phyloP scores from a whole-genome alignment of 2,113 vertebrate genomes.

The Tiliqua scincoides region DNA sequence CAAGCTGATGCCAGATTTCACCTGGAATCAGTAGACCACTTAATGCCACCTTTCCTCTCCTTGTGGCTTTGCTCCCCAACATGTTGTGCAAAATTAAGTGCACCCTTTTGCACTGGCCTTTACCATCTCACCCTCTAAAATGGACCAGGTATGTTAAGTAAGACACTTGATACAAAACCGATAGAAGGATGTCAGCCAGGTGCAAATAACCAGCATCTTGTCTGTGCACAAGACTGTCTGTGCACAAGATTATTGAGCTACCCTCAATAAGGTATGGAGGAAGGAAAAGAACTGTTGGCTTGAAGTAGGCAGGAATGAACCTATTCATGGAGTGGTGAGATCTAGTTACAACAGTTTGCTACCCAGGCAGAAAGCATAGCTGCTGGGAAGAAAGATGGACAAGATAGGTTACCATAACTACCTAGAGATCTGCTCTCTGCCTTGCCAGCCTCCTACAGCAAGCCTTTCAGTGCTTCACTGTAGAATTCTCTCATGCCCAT shows the following conservation, averaged over 20 bases:
- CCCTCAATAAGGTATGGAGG: conserved; percentile 33
- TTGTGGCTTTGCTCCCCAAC: conserved; percentile 19
- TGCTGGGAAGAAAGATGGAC: conserved; percentile 46
- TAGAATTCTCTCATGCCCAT: conserved; percentile 82
- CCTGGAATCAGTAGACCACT: not conserved
- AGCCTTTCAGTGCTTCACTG: conserved; percentile 33
- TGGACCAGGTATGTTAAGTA: conserved; percentile 27
- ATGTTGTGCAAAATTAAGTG: not conserved
- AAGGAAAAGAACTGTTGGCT: conserved; percentile 15
- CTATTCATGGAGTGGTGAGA: not conserved
- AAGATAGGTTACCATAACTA: conserved; percentile 36
- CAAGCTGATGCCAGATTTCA: not conserved
- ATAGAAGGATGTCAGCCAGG: conserved; percentile 13
- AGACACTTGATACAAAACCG: conserved; percentile 5
- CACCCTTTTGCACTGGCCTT: not conserved
- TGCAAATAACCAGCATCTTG: conserved; percentile 21
- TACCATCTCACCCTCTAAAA: conserved; percentile 27
- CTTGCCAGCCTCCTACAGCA: conserved; percentile 33
- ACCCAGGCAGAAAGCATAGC: conserved; percentile 34
- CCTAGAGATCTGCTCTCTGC: conserved; percentile 16
- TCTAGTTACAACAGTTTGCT: conserved; percentile 20
- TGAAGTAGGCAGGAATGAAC: conserved; percentile 48
- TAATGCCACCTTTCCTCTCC: not conserved
- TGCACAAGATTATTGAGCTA: not conserved
- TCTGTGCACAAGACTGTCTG: not conserved